Base-by-base conservation (phyloP, 2,113 vertebrate genomes). In the Pomatorhinus ruficollis region DNA sequence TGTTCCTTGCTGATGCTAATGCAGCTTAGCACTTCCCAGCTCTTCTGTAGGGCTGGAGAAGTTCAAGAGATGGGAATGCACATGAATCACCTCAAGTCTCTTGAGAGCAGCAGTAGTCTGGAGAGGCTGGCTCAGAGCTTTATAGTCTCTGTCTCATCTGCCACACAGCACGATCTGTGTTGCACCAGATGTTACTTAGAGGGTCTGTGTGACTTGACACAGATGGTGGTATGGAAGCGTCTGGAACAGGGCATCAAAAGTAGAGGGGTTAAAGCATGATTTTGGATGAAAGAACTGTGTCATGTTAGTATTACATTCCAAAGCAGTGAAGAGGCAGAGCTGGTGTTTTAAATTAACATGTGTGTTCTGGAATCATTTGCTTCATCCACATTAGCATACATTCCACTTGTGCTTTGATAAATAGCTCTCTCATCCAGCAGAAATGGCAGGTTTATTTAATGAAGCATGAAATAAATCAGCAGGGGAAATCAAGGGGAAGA, bases 321-420 rank as follows among this genome's bases (percentile, higher is more conserved):
- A 74, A 90, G 90, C 47, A 88, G 57, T 89, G 87, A 95, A 95
- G 84, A 95, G 79, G 76, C 85, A 77, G 75, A 91, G 78, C 75
- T 90, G 39, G 47, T 90, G 96, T 90, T 96, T 94, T 81, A 81
- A 96, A 94, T 95, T 93, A 95, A 79, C 1, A 10, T 42, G 2
- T 83, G 42, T 76, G 37, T 63, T 94, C 93, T 97, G 95, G 90
- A 95, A 95, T 96, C 6, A 65, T 85, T 97, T 93, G 86, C 57
- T 96, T 72, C 75, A 70, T 69, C 90, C 42, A 39, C 66, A 57
- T 77, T 91, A 84, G 52, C 66, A 72, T 91, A 47, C 85, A 90
- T 90, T 90, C 83, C 87, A 94, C 90, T 96, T 96, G 85, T 86
- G 52, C 85, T 94, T 96, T 95, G 90, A 91, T 95, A 93, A 90